These are phyloP conservation scores for Drosophila simulans DNA, from an alignment of 1,140 invertebrate genomes.

Conservation along the genomic window DNA sequence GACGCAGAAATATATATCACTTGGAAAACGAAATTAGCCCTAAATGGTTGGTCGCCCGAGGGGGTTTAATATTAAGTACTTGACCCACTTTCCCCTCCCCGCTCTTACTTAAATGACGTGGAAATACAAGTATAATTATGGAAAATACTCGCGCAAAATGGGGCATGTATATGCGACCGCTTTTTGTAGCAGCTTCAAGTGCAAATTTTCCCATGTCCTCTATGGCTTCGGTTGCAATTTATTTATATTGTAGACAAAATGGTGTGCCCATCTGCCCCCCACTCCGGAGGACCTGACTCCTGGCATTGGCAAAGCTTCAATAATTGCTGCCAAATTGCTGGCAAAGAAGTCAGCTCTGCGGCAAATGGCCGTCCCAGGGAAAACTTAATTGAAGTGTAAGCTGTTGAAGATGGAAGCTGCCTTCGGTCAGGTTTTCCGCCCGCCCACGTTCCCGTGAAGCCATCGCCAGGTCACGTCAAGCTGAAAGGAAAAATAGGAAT, in stretches of 20 bases:
- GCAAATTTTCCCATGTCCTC: slow-evolving; percentile 30
- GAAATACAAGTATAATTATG: slow-evolving; percentile 25
- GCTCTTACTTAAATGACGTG: slow-evolving; percentile 10
- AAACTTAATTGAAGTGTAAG: slow-evolving; percentile 81
- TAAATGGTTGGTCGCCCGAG: slow-evolving; percentile 60
- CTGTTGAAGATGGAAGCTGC: slow-evolving; percentile 70
- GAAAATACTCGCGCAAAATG: slow-evolving; percentile 4
- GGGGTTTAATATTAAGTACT: slow-evolving; percentile 70
- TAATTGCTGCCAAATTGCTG: slow-evolving; percentile 81
- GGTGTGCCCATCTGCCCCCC: slow-evolving; percentile 6
- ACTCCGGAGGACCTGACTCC: slow-evolving; percentile 45
- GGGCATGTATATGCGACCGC: slow-evolving; percentile 4
- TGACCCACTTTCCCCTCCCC: slow-evolving; percentile 29
- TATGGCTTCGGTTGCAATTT: slow-evolving; percentile 69
- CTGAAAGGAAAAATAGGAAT: slow-evolving; percentile 50
- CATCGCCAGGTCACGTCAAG: slow-evolving; percentile 71
- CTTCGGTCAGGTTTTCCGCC: slow-evolving; percentile 7
- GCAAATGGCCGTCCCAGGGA: slow-evolving; percentile 53
- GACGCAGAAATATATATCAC: slow-evolving; percentile 60
- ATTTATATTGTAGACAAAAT: slow-evolving; percentile 63
- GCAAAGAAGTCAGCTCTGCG: slow-evolving; percentile 45
- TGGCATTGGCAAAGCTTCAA: slow-evolving; percentile 73
- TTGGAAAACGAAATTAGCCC: slow-evolving; percentile 70
- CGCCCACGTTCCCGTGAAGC: slow-evolving; percentile 19
- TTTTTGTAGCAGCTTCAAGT: slow-evolving; percentile 18